These are phyloP conservation scores for Lacanobia wlatinum DNA, from an alignment of 2,888 invertebrate genomes.

Conservation along the genomic window DNA sequence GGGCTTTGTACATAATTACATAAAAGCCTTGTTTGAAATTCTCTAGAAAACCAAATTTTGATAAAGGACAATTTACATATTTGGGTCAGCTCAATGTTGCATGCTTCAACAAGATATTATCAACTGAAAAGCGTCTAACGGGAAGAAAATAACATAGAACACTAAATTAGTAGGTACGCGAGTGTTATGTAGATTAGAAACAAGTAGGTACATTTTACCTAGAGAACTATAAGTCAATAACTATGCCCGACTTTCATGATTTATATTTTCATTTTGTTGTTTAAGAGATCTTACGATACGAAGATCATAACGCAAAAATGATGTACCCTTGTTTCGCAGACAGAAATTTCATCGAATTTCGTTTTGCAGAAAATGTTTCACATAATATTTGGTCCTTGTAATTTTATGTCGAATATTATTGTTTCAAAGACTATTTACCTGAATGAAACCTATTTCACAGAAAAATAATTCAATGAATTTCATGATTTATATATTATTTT, in stretches of 20 bases:
- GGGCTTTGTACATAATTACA: conserved; percentile 52
- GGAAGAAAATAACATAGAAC: conserved; percentile 1
- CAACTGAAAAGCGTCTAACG: background rate
- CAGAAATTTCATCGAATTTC: too few relatives aligned
- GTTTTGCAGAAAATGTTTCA: too few relatives aligned
- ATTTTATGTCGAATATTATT: too few relatives aligned
- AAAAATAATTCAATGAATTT: too few relatives aligned
- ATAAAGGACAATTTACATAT: conserved; percentile 49
- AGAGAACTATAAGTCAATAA: conserved; percentile 12
- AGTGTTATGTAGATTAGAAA: background rate
- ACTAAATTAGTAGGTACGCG: background rate
- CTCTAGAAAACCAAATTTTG: conserved; percentile 52
- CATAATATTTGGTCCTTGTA: too few relatives aligned
- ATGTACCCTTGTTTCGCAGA: too few relatives aligned
- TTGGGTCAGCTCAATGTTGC: conserved; percentile 38
- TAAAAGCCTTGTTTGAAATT: conserved; percentile 54
- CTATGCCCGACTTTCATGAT: conserved; percentile 6
- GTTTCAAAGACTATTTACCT: too few relatives aligned
- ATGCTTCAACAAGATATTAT: conserved; percentile 26
- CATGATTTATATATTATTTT: too few relatives aligned
- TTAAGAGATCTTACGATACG: background rate
- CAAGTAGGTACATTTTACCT: background rate
- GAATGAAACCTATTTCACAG: too few relatives aligned
- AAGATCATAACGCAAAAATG: background rate
- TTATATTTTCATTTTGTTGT: too few relatives aligned